phyloP scores from a whole-genome alignment of 2,113 vertebrate species.

The Orycteropus afer region DNA sequence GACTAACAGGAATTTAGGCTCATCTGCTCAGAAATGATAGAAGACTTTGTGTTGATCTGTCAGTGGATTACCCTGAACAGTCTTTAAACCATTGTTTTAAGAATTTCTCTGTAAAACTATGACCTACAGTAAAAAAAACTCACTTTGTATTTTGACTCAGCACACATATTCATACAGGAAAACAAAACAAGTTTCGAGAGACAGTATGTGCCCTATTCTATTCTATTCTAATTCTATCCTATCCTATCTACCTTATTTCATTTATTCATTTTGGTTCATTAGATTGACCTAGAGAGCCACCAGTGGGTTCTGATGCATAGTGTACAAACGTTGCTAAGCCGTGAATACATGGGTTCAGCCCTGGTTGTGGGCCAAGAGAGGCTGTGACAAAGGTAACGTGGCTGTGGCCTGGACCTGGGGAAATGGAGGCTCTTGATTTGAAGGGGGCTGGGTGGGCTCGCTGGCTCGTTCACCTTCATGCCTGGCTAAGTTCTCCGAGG shows the following conservation, averaged over 20 bases:
- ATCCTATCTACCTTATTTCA: neutral
- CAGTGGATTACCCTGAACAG: neutral
- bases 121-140: neutral
- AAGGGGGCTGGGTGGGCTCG: neutral
- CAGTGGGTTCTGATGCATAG: neutral
- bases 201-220: rapidly evolving
- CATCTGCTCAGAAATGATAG: neutral
- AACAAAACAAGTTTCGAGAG: neutral
- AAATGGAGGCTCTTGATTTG: too few relatives aligned
- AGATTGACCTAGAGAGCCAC: neutral
- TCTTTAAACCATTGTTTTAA: neutral
- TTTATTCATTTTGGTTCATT: neutral
- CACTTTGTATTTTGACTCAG: neutral
- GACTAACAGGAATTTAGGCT: neutral
- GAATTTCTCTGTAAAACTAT: neutral
- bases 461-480: neutral
- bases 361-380: neutral
- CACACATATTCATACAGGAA: rapidly evolving
- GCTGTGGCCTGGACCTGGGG: too few relatives aligned
- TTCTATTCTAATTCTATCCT: neutral
- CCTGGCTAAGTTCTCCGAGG: neutral
- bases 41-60: neutral
- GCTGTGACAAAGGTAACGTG: rapidly evolving
- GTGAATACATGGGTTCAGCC: rapidly evolving
- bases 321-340: neutral